Base-by-base conservation (phyloP, 2,113 vertebrate genomes). In the Indicator indicator region DNA sequence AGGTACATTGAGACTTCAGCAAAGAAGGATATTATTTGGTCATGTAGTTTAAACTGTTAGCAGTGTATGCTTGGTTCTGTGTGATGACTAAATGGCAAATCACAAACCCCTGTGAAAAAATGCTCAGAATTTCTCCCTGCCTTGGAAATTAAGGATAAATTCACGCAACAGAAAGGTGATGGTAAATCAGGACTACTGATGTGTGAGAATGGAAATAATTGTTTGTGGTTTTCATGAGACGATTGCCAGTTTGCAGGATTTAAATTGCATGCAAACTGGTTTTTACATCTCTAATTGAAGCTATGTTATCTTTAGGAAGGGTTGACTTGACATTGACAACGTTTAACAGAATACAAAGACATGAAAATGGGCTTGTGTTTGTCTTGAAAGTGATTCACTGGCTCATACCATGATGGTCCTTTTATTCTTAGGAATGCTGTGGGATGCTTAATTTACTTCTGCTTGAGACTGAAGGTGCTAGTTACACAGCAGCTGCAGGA, bases 251-350 rank as follows among this genome's bases (percentile, higher is more conserved):
- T 97, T 96, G 77, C 83, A 92, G 95, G 76, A 89, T 96, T 97
- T 95, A 96, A 97, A 97, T 96, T 90, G 92, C 88, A 94, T 55
- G 69, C 94, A 97, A 95, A 94, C 94, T 90, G 75, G 4, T 71
- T 92, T 97, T 97, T 94, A 91, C 82, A 86, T 97, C 94, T 97
- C 86, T 97, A 96, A 97, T 97, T 97, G 95, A 82, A 95, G 97
- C 94, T 90, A 62, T 94, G 89, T 96, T 96, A 93, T 97, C 97
- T 97, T 82, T 54, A 84, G 86, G 91, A 88, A 97, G 88, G 88
- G 62, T 82, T 96, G 95, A 73, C 93, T 95, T 97, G 95, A 97
- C 94, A 89, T 48, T 97, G 97, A 96, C 93, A 90, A 97, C 96
- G 81, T 96, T 89, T 69, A 93, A 28, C 85, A 83, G 80, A 92